Base-by-base conservation (phyloP, 1,140 invertebrate species). In the Pseudomyrmex pallidus region DNA sequence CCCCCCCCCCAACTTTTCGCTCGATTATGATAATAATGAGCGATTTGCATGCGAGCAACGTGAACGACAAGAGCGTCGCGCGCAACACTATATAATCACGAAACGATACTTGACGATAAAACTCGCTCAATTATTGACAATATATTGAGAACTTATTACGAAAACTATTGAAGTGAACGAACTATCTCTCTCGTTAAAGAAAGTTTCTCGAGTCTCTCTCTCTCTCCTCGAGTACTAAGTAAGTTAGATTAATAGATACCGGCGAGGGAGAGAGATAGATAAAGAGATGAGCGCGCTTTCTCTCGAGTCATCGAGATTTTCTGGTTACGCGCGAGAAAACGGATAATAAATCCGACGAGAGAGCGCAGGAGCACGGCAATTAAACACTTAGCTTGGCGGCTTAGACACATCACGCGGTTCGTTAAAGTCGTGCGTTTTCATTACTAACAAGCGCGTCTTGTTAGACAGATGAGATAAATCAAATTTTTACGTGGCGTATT, bases 211-310 rank as follows among this genome's bases (percentile, higher is more conserved):
- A 7, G 12, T 7, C 10, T 35, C 35, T 35, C 35, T 7, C 10
- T 35, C 35, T 35, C 35, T 17, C 17, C 57, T 64, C 48, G 48
- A 15, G 50, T 56, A 68, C 50, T 76, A 67, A 77, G 62, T 68
- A 77, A 50, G 67, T 56, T 77, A 77, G 62, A 77, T 56, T 77
- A 67, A 67, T 67, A 67, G 74, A 2, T 12, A 10, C n/a, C 15
- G 22, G 50, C 35, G 35, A 35, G 5, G 35, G 35, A 35, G 35
- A 7, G 35, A 35, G 35, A 35, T 35, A 7, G 5, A 35, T 5
- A 35, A 35, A 35, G 35, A 35, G 35, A 35, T 35, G 44, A 77
- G 35, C 17, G 4, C 44, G 12, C 5, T 77, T 35, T 35, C 5
- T 35, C 35, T 2, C 63, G 9, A 77, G 50, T 68, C 50, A 46